Percentiles rank a stretch among this genome's conserved stretches.
Conservation (phyloP, 2,113 vertebrate species). For the Tragelaphus strepsiceros region DNA sequence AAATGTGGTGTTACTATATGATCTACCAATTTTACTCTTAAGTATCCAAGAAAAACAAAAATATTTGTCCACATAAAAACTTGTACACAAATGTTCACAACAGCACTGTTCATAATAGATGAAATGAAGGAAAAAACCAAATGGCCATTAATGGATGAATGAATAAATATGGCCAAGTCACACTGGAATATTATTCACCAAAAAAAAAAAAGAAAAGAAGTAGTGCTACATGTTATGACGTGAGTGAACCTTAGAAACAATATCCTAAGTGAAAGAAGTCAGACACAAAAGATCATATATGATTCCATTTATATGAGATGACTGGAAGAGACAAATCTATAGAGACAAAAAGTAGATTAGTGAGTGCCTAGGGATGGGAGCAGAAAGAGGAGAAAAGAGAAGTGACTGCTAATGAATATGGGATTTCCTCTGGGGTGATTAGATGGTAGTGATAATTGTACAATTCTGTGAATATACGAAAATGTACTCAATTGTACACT, state of each 20-base stretch:
- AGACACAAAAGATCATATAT: neutral
- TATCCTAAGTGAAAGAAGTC: neutral
- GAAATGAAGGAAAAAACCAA: neutral
- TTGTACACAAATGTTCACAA: neutral
- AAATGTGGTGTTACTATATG: neutral
- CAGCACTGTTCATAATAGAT: neutral
- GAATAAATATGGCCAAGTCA: neutral
- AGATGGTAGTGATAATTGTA: neutral
- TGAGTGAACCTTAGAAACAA: neutral
- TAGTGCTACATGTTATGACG: neutral
- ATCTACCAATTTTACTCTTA: neutral
- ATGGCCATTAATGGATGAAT: neutral
- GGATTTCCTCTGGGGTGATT: neutral
- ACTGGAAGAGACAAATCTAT: neutral
- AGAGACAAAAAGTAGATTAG: neutral
- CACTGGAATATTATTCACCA: neutral
- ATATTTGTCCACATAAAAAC: neutral
- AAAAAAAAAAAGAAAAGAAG: neutral
- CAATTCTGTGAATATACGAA: neutral
- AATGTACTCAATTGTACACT: neutral
- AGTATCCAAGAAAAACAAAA: neutral
- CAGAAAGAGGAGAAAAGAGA: neutral
- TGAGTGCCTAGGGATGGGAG: neutral
- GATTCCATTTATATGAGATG: neutral
- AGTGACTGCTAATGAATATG: neutral